Percentiles rank a stretch among this genome's conserved stretches.
Conservation (phyloP, 1,140 invertebrate genomes). For the Zaprionus vittiger region DNA sequence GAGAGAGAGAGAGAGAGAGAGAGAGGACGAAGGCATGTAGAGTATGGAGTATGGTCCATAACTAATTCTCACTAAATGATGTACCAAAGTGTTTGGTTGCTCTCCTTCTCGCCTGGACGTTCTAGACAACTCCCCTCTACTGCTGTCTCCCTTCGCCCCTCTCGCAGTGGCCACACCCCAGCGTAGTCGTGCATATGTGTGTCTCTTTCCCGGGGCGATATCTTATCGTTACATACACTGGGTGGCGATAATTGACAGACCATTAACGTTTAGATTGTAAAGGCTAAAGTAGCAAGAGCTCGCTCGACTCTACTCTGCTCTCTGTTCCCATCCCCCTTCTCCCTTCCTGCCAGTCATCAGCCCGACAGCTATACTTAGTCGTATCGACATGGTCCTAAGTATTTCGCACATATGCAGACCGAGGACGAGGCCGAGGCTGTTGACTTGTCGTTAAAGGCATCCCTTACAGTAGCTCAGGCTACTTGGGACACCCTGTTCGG, state of each 20-base stretch:
- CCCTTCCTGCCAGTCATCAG: neutral
- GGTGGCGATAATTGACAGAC: constrained; percentile 82
- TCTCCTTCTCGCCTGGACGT: constrained; percentile 16
- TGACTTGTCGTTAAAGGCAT: constrained; percentile 47
- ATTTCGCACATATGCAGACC: constrained; percentile 26
- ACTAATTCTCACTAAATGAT: constrained; percentile 81
- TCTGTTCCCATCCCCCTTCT: neutral
- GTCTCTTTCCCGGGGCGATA: constrained; percentile 61
- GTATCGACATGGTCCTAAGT: constrained; percentile 11
- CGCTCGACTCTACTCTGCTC: neutral
- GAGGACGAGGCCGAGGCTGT: neutral
- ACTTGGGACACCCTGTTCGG: neutral
- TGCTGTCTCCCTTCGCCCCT: neutral
- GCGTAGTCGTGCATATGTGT: neutral
- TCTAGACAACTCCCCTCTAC: neutral
- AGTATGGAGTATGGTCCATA: constrained; percentile 67
- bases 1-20: neutral
- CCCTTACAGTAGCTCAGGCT: neutral
- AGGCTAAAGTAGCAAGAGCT: constrained; percentile 59
- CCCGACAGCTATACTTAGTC: constrained; percentile 17
- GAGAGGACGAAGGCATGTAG: constrained; percentile 2
- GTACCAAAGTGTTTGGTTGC: constrained; percentile 75
- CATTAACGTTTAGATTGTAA: constrained; percentile 81
- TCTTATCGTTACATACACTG: constrained; percentile 82
- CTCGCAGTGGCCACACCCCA: constrained; percentile 11